A percentile compares a stretch with the other conserved stretches of the same genome.
Evolutionary conservation across 2,888 invertebrate genomes (phyloP).

Genomic region (Xylocampa areola): DNA sequence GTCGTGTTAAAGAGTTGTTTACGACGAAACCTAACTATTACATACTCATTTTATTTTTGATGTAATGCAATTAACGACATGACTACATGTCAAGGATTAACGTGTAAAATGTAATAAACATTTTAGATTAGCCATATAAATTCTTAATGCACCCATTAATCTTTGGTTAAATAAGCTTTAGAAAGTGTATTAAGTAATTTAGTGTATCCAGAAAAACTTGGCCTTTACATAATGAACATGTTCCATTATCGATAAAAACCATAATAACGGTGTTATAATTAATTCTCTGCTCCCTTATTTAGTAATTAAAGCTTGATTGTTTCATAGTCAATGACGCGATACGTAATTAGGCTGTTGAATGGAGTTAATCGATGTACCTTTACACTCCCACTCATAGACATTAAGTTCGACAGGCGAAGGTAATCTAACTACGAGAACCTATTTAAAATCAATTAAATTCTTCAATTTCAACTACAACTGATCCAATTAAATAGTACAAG

Average conservation of each 20-base stretch:
- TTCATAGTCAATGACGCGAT: slow-evolving; percentile 36
- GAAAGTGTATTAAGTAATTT: slow-evolving; percentile 8
- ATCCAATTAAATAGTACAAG: slow-evolving; percentile 11
- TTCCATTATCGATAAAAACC: slow-evolving; percentile 25
- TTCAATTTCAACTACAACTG: slow-evolving; percentile 23
- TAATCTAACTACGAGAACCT: slow-evolving; percentile 29
- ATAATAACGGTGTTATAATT: slow-evolving; percentile 22
- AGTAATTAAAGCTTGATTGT: slow-evolving; percentile 40
- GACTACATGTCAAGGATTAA: slow-evolving; percentile 3
- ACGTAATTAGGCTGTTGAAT: slow-evolving; percentile 43
- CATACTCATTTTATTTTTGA: slow-evolving; percentile 11
- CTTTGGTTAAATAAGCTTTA: slow-evolving; percentile 4
- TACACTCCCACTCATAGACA: slow-evolving; percentile 28
- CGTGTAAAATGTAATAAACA: neutral
- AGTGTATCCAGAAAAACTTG: slow-evolving; percentile 9
- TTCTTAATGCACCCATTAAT: neutral
- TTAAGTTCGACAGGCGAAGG: slow-evolving; percentile 36
- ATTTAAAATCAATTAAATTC: slow-evolving; percentile 50
- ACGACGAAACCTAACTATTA: slow-evolving; percentile 15
- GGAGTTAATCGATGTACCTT: slow-evolving; percentile 38
- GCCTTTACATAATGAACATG: slow-evolving; percentile 13
- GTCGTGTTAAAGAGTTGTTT: slow-evolving; percentile 53
- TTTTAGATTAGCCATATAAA: neutral
- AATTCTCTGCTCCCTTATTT: slow-evolving; percentile 16
- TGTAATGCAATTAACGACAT: neutral